Base-by-base conservation (phyloP, 2,113 vertebrate genomes). In the Theropithecus gelada region DNA sequence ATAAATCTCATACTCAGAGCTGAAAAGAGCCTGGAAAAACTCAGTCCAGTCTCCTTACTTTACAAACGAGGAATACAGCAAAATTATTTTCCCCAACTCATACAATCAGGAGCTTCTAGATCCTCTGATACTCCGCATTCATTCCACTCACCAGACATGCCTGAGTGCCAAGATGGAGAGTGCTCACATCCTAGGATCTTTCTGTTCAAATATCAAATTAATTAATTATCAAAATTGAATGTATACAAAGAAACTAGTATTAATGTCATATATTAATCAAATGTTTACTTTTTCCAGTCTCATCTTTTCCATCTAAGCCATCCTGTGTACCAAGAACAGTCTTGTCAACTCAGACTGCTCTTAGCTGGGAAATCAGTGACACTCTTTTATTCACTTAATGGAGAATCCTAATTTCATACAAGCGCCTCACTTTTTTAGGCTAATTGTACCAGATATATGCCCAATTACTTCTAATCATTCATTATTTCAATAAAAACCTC, bases 321-420 rank as follows among this genome's bases (percentile, higher is more conserved):
- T 25, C 66, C 52, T 50, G 73, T 32, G n/a, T 8, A 23, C 50
- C 18, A 5, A 35, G 61, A 57, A 22, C 17, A 45, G 22, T 1
- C n/a, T 11, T 64, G 13, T 66, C 48, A 70, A 9, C 32, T 11
- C 25, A 10, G 70, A 18, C 1, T 50, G 38, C 55, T 59, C 43
- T 14, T 27, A n/a, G 0, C 38, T 0, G 6, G 22, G 35, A n/a
- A 32, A 18, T 7, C 11, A 6, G n/a, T 1, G 57, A 55, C 3
- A 9, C 38, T 4, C 1, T 7, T 8, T 32, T 38, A 10, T 1
- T 23, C 38, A 20, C 35, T 40, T 35, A 5, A 38, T 2, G 23
- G 70, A 20, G 70, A 78, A 16, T 4, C 35, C 2, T 0, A 27
- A 38, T 5, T n/a, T n/a, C 23, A 0, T 0, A 27, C 0, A 2